Base-by-base conservation (phyloP, 2,113 vertebrate species). In the Lophura nycthemera region DNA sequence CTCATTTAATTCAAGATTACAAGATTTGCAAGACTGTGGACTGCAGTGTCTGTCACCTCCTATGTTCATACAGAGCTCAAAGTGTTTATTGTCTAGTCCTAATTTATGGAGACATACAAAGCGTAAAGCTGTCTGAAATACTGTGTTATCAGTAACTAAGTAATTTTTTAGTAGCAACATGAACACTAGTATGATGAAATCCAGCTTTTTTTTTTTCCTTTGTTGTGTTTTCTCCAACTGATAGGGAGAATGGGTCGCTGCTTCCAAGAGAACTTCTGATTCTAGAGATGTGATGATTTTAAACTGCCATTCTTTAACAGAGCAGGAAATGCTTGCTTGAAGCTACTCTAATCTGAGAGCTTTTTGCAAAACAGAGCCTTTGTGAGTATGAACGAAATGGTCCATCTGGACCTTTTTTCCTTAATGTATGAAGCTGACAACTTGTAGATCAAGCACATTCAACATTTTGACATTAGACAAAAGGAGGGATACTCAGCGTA, bases 141-240 rank as follows among this genome's bases (percentile, higher is more conserved):
- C 0, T 20, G 3, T 6, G 2, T 65, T 40, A 40, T 74, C 19
- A 17, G 21, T 18, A 42, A 13, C 2, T 2, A 25, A 59, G 24
- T 80, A 66, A 66, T 76, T 83, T 83, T 61, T 86, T 56, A 78
- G 76, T 52, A 69, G 47, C 22, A 57, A 5, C 4, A 7, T 63
- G 14, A 64, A 79, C 59, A 19, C 20, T 14, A 20, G 6, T 19
- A 17, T 34, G 45, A 59, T 52, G 66, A 78, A 64, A 69, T 72
- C 10, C 50, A 17, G 1, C 8, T 80, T 66, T 74, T 85, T 32
- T 45, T 47, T 77, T 61, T 34, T 16, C 38, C n/a, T 85, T 54
- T 59, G 6, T 75, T 86, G 47, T 50, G 5, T 22, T 89, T 82
- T 36, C 34, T 78, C 69, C 45, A 73, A 0, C 34, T 85, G 71